Percentiles rank a stretch among this genome's conserved stretches.
Evolutionary conservation across 1,140 invertebrate genomes (phyloP).

Genomic region (Meloidogyne hapla): DNA sequence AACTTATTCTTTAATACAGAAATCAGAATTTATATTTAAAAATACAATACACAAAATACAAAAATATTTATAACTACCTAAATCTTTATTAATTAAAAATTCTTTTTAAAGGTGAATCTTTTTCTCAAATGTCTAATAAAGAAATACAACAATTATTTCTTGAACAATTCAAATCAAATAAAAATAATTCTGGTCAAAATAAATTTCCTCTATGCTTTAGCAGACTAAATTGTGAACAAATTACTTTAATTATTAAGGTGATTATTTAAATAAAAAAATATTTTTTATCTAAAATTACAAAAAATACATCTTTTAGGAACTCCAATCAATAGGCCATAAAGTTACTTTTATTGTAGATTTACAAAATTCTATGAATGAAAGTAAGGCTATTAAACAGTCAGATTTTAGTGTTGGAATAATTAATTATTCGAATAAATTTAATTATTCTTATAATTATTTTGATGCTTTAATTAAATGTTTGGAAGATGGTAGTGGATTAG

Average conservation of each 20-base stretch:
- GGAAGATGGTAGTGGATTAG: neutral
- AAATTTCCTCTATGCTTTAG: neutral
- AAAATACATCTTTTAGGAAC: slow-evolving; percentile 32
- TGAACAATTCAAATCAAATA: neutral
- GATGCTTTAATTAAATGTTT: neutral
- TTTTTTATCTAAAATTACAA: neutral
- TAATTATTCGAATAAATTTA: slow-evolving; percentile 57
- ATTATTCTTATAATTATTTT: neutral
- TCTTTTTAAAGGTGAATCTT: neutral
- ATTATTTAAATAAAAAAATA: neutral
- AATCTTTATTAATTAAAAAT: neutral
- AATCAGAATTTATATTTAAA: neutral
- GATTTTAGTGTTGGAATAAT: slow-evolving; percentile 70
- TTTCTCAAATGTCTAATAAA: neutral
- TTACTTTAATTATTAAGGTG: slow-evolving; percentile 3
- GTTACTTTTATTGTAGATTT: slow-evolving; percentile 78
- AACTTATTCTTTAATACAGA: neutral
- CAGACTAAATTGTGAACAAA: neutral
- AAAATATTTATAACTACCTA: too few species aligned
- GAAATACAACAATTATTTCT: neutral
- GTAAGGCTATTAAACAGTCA: slow-evolving; percentile 77
- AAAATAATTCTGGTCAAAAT: neutral
- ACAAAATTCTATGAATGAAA: slow-evolving; percentile 75
- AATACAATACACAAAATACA: too few species aligned
- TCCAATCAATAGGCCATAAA: slow-evolving; percentile 64